Evolutionary conservation across 2,888 invertebrate genomes (phyloP).

Genomic region (Drosophila meridiana): DNA sequence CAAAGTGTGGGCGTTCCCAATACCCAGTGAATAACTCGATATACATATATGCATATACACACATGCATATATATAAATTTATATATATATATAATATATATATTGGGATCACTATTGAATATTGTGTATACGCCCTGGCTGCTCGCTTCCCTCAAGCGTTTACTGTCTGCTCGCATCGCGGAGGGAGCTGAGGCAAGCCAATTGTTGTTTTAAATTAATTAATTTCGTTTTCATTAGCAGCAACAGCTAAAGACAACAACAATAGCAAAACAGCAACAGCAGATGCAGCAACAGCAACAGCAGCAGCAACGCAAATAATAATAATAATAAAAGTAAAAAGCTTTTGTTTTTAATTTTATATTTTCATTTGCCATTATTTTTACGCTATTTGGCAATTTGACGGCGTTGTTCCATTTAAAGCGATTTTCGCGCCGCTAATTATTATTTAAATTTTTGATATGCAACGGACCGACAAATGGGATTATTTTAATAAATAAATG

Average conservation of each 20-base stretch:
- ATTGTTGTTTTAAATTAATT: conserved; percentile 77
- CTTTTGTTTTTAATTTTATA: conserved; percentile 71
- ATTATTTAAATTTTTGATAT: conserved; percentile 78
- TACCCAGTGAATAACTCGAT: conserved; percentile 32
- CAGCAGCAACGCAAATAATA: conserved; percentile 5
- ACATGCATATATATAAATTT: background rate
- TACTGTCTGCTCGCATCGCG: conserved; percentile 3
- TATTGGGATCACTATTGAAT: conserved; percentile 30
- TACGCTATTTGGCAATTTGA: conserved; percentile 68
- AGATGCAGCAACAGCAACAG: conserved; percentile 24
- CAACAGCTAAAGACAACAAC: conserved; percentile 24
- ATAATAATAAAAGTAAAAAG: conserved; percentile 19
- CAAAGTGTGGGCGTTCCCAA: conserved; percentile 69
- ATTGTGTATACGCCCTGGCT: conserved; percentile 64
- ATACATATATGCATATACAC: background rate
- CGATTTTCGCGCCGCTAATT: conserved; percentile 75
- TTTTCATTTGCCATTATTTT: conserved; percentile 69
- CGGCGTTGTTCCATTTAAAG: conserved; percentile 67
- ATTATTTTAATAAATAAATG: conserved; percentile 77
- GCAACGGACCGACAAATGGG: conserved; percentile 63
- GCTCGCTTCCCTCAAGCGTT: conserved; percentile 27
- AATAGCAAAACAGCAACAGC: conserved; percentile 4
- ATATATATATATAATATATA: background rate
- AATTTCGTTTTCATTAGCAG: conserved; percentile 73
- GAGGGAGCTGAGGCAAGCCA: conserved; percentile 37